phyloP scores from a whole-genome alignment of 1,140 invertebrate genomes.

The Fopius arisanus region DNA sequence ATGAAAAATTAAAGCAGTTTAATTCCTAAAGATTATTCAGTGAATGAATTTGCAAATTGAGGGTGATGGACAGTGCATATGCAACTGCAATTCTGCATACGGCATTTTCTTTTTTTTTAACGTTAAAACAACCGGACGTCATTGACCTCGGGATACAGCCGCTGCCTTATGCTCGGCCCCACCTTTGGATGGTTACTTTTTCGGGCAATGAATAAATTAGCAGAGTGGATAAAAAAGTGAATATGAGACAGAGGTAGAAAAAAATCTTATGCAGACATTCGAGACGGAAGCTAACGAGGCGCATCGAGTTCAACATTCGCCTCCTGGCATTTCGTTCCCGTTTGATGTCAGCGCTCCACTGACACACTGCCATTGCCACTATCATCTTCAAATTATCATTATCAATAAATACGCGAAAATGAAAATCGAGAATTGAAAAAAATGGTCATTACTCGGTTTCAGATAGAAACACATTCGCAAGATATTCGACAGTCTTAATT shows the following conservation, averaged over 20 bases:
- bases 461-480: no score
- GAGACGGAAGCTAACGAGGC: slow-evolving; percentile 2
- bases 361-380: slow-evolving; percentile 44
- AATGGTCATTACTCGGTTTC: no score
- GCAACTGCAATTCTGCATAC: no score
- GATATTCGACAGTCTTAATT: no score
- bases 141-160: not conserved
- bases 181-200: not conserved
- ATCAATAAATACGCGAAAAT: no score
- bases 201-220: not conserved
- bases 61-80: no score
- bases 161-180: not conserved
- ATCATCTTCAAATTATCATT: not conserved
- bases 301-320: slow-evolving; percentile 37
- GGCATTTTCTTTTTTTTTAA: not conserved
- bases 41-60: no score
- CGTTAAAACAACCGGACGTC: not conserved
- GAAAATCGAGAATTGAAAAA: no score
- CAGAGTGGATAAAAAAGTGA: not conserved
- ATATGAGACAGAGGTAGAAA: not conserved
- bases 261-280: slow-evolving; percentile 10
- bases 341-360: slow-evolving; percentile 40
- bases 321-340: slow-evolving; percentile 6
- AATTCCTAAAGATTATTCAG: no score
- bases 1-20: no score